Evolutionary conservation across 1,140 invertebrate species (phyloP), one percentile per base, ranked within the genome.

Genomic region (Calliphora vicina): DNA sequence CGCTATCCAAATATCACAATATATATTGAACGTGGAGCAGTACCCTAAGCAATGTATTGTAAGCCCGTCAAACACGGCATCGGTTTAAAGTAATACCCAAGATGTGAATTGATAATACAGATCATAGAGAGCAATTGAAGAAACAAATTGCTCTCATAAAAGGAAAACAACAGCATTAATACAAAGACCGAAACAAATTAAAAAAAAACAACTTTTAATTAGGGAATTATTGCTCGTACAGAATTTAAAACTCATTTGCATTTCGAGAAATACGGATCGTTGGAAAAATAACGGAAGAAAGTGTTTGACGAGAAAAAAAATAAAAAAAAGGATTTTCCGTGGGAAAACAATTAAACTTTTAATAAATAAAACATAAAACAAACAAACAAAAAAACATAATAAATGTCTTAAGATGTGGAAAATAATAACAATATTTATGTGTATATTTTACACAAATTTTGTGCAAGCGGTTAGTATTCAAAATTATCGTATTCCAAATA

Each of bases 221-320:
- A 23, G n/a, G 9, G n/a, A 67, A 67, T n/a, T n/a, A n/a, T 17
- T 61, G 23, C 61, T 57, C n/a, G 23, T 1, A 23, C 6, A 23
- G 15, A 20, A 23, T 67, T 67, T 67, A 67, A 67, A 67, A 67
- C 23, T 67, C 61, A 67, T 67, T 67, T 67, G 61, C 61, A 67
- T 67, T 67, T 67, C n/a, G 61, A 25, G 61, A 25, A 67, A 67
- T 67, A 23, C 61, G n/a, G 61, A 67, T 67, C 61, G 23, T 67
- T 25, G n/a, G 9, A 67, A 67, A 67, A 67, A 67, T 67, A 23
- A 67, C 61, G 61, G 61, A 67, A 67, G n/a, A 67, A 23, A 67
- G 6, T 67, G 23, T 67, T 67, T 20, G n/a, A n/a, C n/a, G n/a
- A n/a, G n/a, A n/a, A n/a, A n/a, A n/a, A 57, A 57, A 57, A 57